Evolutionary conservation across 2,797 vertebrate species (phyloP), one percentile per base, ranked within the genome.

Genomic region (Chaunax sp.): DNA sequence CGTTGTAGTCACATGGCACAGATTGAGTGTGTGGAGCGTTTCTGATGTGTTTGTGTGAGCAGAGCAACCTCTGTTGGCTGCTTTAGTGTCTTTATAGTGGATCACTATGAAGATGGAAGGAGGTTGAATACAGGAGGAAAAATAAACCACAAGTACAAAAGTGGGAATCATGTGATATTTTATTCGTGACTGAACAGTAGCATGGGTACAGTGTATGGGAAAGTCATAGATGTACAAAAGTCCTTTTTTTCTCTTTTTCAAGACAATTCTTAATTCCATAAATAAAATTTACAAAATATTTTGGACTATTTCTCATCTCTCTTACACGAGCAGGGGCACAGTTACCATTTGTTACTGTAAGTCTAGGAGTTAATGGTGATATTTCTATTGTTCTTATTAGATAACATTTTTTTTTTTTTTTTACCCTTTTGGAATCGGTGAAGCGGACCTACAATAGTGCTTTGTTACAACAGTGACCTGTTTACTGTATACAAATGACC

Each of bases 251-350:
- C 69, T 53, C 12, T 77, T 87, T 82, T 84, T 86, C 69, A 76
- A 78, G 81, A 85, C 81, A 81, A 78, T 77, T 90, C 86, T 83
- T 80, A 77, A 78, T 84, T 90, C 69, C 86, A 91, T 93, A 92
- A 92, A 92, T 92, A 92, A 92, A 90, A 87, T 89, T 73, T 88
- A 90, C 89, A 92, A 92, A 93, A 93, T 91, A 91, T 86, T 84
- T 88, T 74, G 83, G 80, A 87, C 81, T 77, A 81, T 87, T 86
- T 82, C 69, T 83, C 72, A 72, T 83, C 89, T 89, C 83, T 85
- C 77, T 84, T 75, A 80, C 75, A 86, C 74, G 47, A 88, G 72
- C 80, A 78, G 76, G 85, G 80, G 71, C 69, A 85, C 82, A 69
- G 77, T 86, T 81, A 84, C 73, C 56, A 26, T 81, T 83, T 72